Evolutionary conservation across 2,888 invertebrate genomes (phyloP).

Genomic region (Papilio demoleus): DNA sequence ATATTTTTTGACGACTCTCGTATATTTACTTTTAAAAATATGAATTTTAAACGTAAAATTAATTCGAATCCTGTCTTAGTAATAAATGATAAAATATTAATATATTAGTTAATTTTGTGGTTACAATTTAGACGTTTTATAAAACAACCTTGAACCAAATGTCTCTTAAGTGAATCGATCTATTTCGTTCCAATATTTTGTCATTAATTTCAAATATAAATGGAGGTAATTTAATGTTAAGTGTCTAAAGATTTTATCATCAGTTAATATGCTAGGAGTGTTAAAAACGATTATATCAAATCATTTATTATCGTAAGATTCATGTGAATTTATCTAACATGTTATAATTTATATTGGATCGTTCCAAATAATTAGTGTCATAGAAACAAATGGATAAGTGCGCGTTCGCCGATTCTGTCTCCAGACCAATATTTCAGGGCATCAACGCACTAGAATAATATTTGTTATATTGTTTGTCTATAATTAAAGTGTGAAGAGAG

Average conservation of each 20-base stretch:
- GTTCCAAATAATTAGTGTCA: slow-evolving; percentile 48
- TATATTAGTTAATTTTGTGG: slow-evolving; percentile 9
- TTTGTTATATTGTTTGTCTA: slow-evolving; percentile 76
- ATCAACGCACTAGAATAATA: slow-evolving; percentile 67
- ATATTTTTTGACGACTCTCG: background rate
- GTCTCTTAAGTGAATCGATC: slow-evolving; percentile 25
- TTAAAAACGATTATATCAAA: background rate
- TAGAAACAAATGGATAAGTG: slow-evolving; percentile 46
- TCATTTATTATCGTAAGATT: slow-evolving; percentile 44
- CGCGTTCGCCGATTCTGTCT: slow-evolving; percentile 49
- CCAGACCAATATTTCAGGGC: slow-evolving; percentile 66
- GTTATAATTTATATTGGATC: slow-evolving; percentile 45
- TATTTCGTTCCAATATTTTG: slow-evolving; percentile 4
- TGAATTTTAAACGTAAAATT: background rate
- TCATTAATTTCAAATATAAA: slow-evolving; percentile 26
- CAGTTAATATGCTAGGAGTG: background rate
- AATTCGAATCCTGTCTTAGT: background rate
- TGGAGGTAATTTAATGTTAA: slow-evolving; percentile 19
- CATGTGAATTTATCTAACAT: slow-evolving; percentile 43
- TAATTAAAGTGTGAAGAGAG: slow-evolving; percentile 78
- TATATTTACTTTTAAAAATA: slow-evolving; percentile 20
- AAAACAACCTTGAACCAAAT: slow-evolving; percentile 21
- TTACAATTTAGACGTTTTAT: slow-evolving; percentile 1
- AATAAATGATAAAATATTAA: slow-evolving; percentile 14
- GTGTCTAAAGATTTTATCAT: background rate